Conservation (phyloP, 2,113 vertebrate species). For the Microtus montanus region DNA sequence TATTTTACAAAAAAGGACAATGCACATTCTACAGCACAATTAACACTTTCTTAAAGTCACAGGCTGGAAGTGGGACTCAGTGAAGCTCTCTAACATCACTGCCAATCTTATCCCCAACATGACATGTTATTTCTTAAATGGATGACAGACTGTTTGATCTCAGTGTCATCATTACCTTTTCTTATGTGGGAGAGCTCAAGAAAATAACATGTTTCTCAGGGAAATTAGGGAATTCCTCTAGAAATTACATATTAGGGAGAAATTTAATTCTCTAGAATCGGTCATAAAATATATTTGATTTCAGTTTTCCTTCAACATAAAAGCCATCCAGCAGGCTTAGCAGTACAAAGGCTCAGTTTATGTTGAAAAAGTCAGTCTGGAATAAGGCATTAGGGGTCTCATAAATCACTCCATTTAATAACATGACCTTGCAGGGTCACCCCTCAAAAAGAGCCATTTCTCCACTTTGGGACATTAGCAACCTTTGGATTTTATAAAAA, state of each 20-base stretch:
- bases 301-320: slow-evolving; percentile 35
- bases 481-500: slow-evolving; percentile 55
- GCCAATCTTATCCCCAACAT: not conserved
- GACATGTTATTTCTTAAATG: not conserved
- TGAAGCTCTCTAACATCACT: not conserved
- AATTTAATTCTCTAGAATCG: slow-evolving; percentile 31
- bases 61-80: not conserved
- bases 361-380: slow-evolving; percentile 22
- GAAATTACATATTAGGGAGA: slow-evolving; percentile 7
- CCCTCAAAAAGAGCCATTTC: slow-evolving; percentile 40
- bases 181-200: not conserved
- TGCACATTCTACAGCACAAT: not conserved
- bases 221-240: not conserved
- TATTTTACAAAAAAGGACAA: not conserved
- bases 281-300: slow-evolving; percentile 44
- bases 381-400: slow-evolving; percentile 39
- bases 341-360: slow-evolving; percentile 16
- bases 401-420: slow-evolving; percentile 48
- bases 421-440: slow-evolving; percentile 31
- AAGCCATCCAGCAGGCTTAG: slow-evolving; percentile 4
- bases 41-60: not conserved
- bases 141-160: not conserved
- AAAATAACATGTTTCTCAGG: not conserved
- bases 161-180: not conserved
- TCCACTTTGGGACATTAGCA: not conserved